Base-by-base conservation (phyloP, 2,113 vertebrate species). In the Oceanites oceanicus region DNA sequence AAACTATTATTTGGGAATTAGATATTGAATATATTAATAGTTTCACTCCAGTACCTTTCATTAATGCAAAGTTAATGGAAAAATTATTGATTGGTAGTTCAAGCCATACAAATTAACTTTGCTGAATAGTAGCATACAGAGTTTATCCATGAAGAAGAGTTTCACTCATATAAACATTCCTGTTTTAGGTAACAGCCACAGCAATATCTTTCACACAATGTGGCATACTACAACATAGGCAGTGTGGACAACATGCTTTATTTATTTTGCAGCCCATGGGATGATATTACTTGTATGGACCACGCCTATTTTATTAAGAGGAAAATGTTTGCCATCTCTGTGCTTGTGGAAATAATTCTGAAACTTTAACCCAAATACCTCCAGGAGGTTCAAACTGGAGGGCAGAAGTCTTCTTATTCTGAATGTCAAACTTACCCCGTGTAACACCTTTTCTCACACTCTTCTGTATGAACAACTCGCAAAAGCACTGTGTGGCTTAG, bases 61-160 rank as follows among this genome's bases (percentile, higher is more conserved):
- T 93, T 89, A 90, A 38, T 62, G 61, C 70, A 82, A 44, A 92
- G 77, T 61, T 95, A 97, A 96, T 95, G 92, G 86, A 91, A 97
- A 96, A 92, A 83, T 36, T 95, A 96, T 95, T 96, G 95, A 97
- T 91, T 9, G 21, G 61, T 76, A 52, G n/a, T 47, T 95, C 62
- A 62, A 70, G 45, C 36, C 17, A 9, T 68, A 79, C 53, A 68
- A 90, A 91, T 87, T 76, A 91, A 88, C 73, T 92, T 59, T 61
- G 65, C 10, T 15, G 50, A 44, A 52, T 13, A 63, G 76, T n/a
- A 84, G 40, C 30, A 20, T 16, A 40, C 23, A 45, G 62, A 45
- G 44, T 65, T 80, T 93, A 27, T 5, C 32, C 0, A 0, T 86
- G 72, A 92, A 52, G 65, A 79, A 91, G 56, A 1, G 3, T 17